Percentiles rank a stretch among this genome's conserved stretches.
Conservation (phyloP, 2,113 vertebrate species). For the Dissostichus mawsoni region DNA sequence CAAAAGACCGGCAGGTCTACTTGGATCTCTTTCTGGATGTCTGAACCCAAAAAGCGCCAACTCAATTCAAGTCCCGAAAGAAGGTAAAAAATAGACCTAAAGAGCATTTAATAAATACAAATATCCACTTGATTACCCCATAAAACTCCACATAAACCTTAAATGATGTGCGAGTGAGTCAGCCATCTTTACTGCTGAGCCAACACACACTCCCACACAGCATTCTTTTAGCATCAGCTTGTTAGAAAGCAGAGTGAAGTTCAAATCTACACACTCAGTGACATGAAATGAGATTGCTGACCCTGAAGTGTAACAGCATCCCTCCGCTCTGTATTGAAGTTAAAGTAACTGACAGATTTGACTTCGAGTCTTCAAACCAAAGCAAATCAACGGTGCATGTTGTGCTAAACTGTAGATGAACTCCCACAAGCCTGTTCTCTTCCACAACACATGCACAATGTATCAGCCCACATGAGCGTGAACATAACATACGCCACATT, state of each 20-base stretch:
- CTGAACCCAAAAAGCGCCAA: not conserved
- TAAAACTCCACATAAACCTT: constrained; percentile 19
- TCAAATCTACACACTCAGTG: constrained; percentile 38
- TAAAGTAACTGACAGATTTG: constrained; percentile 38
- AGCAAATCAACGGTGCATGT: not conserved
- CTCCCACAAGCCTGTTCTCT: not conserved
- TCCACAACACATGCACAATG: not conserved
- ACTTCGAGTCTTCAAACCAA: constrained; percentile 42
- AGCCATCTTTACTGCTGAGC: constrained; percentile 25
- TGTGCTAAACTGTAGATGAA: not conserved
- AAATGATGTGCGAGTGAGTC: constrained; percentile 31
- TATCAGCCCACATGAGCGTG: not conserved
- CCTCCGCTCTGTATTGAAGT: constrained; percentile 13
- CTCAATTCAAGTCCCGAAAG: not conserved
- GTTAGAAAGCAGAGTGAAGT: constrained; percentile 2
- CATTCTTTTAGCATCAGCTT: constrained; percentile 2
- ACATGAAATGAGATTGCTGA: constrained; percentile 54
- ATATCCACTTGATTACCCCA: constrained; percentile 15
- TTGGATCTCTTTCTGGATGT: not conserved
- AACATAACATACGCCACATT: constrained; percentile 3
- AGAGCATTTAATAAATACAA: constrained; percentile 32
- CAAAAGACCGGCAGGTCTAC: not conserved
- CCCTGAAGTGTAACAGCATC: constrained; percentile 60
- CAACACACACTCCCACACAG: constrained; percentile 9
- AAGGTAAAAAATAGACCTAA: not conserved